These are phyloP conservation scores for Psammodynastes pulverulentus DNA, from an alignment of 2,113 vertebrate species.

Conservation along the genomic window DNA sequence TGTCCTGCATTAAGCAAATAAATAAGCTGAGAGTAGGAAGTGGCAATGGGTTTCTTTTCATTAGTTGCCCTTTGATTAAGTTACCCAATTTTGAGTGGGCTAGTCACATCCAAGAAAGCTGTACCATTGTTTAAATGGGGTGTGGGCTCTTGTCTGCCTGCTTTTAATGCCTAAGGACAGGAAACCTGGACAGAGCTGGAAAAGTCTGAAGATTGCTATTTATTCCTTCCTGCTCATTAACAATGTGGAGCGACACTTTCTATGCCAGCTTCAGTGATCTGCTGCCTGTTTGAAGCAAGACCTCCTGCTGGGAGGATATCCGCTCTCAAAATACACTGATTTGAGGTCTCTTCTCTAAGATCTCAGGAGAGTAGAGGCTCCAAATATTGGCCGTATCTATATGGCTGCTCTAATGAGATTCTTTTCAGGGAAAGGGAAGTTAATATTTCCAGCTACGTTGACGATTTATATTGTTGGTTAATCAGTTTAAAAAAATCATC, in stretches of 20 bases:
- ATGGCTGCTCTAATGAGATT: not conserved
- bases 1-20: slow-evolving; percentile 56
- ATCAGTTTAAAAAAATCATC: accelerated
- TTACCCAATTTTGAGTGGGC: slow-evolving; percentile 11
- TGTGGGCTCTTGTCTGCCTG: slow-evolving; percentile 19
- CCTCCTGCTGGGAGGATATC: slow-evolving; percentile 48
- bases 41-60: not conserved
- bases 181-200: slow-evolving; percentile 12
- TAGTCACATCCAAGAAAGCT: slow-evolving; percentile 36
- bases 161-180: not conserved
- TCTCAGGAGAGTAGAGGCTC: slow-evolving; percentile 33
- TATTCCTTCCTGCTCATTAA: not conserved
- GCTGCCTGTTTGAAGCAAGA: not conserved
- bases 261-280: slow-evolving; percentile 21
- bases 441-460: slow-evolving; percentile 13
- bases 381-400: slow-evolving; percentile 34
- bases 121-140: slow-evolving; percentile 25
- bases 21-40: slow-evolving; percentile 45
- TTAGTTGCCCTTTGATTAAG: slow-evolving; percentile 16
- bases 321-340: slow-evolving; percentile 22
- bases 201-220: not conserved
- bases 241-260: not conserved
- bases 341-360: slow-evolving; percentile 45
- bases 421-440: slow-evolving; percentile 42
- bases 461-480: not conserved